These are phyloP conservation scores for Nyctalus aviator DNA, from an alignment of 2,797 vertebrate genomes.

Conservation along the genomic window DNA sequence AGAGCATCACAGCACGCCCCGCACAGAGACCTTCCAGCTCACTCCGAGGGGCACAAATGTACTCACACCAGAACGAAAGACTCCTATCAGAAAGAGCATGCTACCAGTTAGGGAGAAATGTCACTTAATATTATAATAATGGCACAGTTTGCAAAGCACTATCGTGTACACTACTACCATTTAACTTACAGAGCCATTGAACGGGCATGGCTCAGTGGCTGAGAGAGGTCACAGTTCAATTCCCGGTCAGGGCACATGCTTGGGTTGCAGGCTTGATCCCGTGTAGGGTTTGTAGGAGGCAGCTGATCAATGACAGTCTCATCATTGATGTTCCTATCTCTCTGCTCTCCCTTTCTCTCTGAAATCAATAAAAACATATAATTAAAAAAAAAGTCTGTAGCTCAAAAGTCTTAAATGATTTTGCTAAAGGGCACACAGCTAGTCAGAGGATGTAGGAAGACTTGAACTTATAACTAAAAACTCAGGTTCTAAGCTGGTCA, in stretches of 20 bases:
- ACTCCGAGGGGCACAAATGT: neutral
- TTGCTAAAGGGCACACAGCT: neutral
- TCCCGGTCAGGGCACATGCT: no score
- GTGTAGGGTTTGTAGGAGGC: no score
- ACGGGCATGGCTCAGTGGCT: no score
- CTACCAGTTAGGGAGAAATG: neutral
- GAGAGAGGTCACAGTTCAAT: no score
- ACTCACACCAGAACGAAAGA: neutral
- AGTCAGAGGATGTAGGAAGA: neutral
- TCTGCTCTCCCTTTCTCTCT: no score
- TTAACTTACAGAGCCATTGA: neutral
- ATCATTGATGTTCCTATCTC: no score
- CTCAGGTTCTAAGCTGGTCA: neutral
- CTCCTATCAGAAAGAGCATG: neutral
- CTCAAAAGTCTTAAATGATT: neutral
- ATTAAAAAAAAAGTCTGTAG: neutral
- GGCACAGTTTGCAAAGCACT: neutral
- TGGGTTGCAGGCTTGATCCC: no score
- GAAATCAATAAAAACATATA: no score
- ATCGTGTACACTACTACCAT: no score
- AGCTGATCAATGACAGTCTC: no score
- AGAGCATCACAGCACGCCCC: slow-evolving; percentile 14
- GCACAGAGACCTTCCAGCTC: neutral
- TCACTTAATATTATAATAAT: neutral
- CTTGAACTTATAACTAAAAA: neutral